These are phyloP conservation scores for Synanthedon tipuliformis DNA, from an alignment of 2,888 invertebrate genomes.

Conservation along the genomic window DNA sequence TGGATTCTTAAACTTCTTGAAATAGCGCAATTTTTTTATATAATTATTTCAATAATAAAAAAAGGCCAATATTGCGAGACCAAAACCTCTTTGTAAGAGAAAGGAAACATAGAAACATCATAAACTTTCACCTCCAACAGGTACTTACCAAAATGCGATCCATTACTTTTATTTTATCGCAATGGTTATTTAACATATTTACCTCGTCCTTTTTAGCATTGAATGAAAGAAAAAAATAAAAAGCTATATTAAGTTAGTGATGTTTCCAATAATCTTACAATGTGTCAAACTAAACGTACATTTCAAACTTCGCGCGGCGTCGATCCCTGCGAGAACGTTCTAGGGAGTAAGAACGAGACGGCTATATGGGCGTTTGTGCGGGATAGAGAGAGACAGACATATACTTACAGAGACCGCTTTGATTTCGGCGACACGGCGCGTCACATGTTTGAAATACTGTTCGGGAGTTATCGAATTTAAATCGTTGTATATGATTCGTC, in stretches of 20 bases:
- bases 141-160: slow-evolving; percentile 50
- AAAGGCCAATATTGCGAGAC: background rate
- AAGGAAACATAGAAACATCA: slow-evolving; percentile 42
- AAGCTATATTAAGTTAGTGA: slow-evolving; percentile 56
- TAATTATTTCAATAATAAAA: background rate
- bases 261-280: slow-evolving; percentile 34
- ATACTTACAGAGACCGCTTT: slow-evolving; percentile 87
- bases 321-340: slow-evolving; percentile 30
- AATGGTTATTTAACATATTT: slow-evolving; percentile 50
- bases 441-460: slow-evolving; percentile 95
- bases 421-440: slow-evolving; percentile 86
- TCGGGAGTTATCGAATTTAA: slow-evolving; percentile 92
- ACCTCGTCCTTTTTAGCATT: slow-evolving; percentile 65
- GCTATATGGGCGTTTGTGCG: slow-evolving; percentile 2
- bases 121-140: slow-evolving; percentile 24
- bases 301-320: slow-evolving; percentile 23
- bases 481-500: slow-evolving; percentile 90
- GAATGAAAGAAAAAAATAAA: slow-evolving; percentile 58
- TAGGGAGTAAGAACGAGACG: slow-evolving; percentile 18
- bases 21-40: background rate
- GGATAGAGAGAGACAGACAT: slow-evolving; percentile 9
- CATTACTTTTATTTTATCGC: slow-evolving; percentile 42
- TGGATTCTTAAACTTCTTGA: background rate
- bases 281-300: slow-evolving; percentile 34
- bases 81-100: slow-evolving; percentile 6